Conservation (phyloP, 1,140 invertebrate genomes). For the Drosophila burlai region DNA sequence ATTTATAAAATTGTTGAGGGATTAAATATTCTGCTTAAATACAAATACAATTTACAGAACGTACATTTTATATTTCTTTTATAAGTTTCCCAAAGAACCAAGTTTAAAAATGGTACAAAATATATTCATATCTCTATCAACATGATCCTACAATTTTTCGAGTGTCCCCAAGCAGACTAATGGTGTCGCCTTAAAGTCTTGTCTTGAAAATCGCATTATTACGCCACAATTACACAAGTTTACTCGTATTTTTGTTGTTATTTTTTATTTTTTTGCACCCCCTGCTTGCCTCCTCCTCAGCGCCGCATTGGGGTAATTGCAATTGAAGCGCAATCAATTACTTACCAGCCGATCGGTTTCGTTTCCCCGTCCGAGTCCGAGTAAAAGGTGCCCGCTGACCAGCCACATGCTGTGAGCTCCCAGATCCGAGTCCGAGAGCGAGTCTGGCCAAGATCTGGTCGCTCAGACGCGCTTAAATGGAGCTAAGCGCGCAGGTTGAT, state of each 20-base stretch:
- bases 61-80: neutral
- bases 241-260: conserved; percentile 27
- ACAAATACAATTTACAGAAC: neutral
- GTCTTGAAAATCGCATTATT: conserved; percentile 72
- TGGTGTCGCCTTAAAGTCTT: conserved; percentile 69
- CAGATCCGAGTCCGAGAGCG: conserved; percentile 20
- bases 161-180: conserved; percentile 8
- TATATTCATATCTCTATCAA: neutral
- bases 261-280: conserved; percentile 1
- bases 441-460: conserved; percentile 77
- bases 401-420: conserved; percentile 75
- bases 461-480: conserved; percentile 78
- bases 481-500: conserved; percentile 81
- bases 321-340: conserved; percentile 85
- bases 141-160: neutral
- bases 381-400: conserved; percentile 68
- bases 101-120: neutral
- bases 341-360: conserved; percentile 71
- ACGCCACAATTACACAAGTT: conserved; percentile 80
- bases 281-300: conserved; percentile 5
- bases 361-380: conserved; percentile 39
- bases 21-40: neutral
- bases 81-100: neutral
- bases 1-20: neutral
- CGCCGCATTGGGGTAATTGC: conserved; percentile 69